Evolutionary conservation across 2,888 invertebrate genomes (phyloP), one percentile per base, ranked within the genome.

Genomic region (Leptura quadrifasciata): DNA sequence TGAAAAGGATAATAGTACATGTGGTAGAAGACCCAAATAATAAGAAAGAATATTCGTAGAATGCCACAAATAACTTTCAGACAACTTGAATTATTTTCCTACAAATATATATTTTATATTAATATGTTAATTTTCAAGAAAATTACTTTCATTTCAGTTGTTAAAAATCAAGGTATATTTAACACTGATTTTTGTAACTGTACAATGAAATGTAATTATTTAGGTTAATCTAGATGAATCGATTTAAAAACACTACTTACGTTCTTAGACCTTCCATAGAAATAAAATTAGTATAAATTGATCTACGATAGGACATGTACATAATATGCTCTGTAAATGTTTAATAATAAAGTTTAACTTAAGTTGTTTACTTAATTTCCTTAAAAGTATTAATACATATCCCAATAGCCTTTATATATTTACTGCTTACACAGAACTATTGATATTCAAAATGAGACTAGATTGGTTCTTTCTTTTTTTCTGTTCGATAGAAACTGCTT

Each of bases 261-360:
- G 39, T 39, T 47, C 15, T 47, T 47, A 47, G 15, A 47, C n/a
- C n/a, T n/a, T 47, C 47, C 15, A 47, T 47, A n/a, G 47, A 47
- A 47, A 47, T 47, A 47, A 47, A n/a, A n/a, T 47, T 47, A 47
- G 3, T 2, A 47, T 47, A 47, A n/a, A n/a, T n/a, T n/a, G n/a
- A 47, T n/a, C n/a, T 31, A 31, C 47, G 17, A 47, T 47, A 47
- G 47, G 3, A 47, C n/a, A 3, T 47, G 47, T 47, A 47, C 47
- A 47, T 47, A 47, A n/a, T 47, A 47, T 47, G 47, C 15, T 47
- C 47, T 47, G 47, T 47, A 47, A n/a, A 47, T 47, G 47, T 47
- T 47, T 47, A 47, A 47, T 5, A 47, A 47, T 47, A 47, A 47
- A 47, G 47, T n/a, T 12, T 47, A 31, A 47, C 47, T 6, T 47